Evolutionary conservation across 2,797 vertebrate genomes (phyloP), one percentile per base, ranked within the genome.

Genomic region (Tapera naevia): DNA sequence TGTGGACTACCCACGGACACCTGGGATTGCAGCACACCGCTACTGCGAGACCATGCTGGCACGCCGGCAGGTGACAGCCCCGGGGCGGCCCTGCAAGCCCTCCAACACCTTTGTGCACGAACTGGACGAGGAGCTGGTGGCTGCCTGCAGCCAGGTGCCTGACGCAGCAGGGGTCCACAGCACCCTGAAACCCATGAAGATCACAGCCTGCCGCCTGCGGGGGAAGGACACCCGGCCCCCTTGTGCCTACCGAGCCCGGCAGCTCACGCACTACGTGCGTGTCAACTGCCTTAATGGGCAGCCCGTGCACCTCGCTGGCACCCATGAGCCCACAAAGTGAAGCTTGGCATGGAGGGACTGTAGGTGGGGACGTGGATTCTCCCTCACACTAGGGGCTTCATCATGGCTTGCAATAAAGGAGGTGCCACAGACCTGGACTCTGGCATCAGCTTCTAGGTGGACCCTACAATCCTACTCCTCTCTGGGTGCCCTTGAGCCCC

Each of bases 11-110:
- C 86, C 95, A 0, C 74, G 1, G 39, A 91, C 88, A 0, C 0
- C 58, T 2, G 5, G 1, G 7, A 28, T 21, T 1, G 4, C 15
- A 0, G 50, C 28, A 0, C 80, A 91, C 6, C 93, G 58, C 78
- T 96, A 96, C 88, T 96, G 96, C 2, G 67, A 88, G 61, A 86
- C 7, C 83, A 94, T 96, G 96, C 28, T 96, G 94, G 74, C 73
- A 0, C 93, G 92, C 2, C 91, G 91, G 8, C 24, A 0, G 2
- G 78, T 96, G 46, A 94, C 66, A 0, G 86, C 7, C 9, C 33
- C 30, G 0, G 70, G 70, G 5, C 32, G 76, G 58, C 80, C 88
- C 74, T 96, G 96, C 95, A 96, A 96, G 58, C 58, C 46, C 64
- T 9, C 60, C 84, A 96, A 96, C 93, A 94, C 93, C 83, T 94